phyloP scores from a whole-genome alignment of 2,797 vertebrate genomes.

The Oryzias sinensis region DNA sequence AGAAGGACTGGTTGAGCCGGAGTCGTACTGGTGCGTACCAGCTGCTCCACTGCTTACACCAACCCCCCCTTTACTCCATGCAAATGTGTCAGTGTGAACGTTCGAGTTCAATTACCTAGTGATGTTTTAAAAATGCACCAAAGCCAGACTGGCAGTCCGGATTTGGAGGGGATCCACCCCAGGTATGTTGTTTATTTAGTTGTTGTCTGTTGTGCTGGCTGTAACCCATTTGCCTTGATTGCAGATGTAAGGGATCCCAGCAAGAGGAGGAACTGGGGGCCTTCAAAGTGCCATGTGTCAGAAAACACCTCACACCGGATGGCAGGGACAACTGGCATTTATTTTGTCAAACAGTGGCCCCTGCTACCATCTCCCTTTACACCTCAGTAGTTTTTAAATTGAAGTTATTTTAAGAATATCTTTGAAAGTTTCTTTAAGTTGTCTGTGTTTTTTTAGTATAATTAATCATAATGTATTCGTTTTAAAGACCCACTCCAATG shows the following conservation, averaged over 20 bases:
- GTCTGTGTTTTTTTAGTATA: slow-evolving; percentile 32
- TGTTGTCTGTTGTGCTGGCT: slow-evolving; percentile 80
- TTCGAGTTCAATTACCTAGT: slow-evolving; percentile 82
- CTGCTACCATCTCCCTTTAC: slow-evolving; percentile 50
- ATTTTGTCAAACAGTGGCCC: slow-evolving; percentile 66
- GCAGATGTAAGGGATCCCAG: slow-evolving; percentile 77
- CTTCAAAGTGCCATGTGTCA: slow-evolving; percentile 80
- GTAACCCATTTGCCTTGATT: slow-evolving; percentile 80
- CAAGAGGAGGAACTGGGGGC: slow-evolving; percentile 60
- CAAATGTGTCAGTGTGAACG: slow-evolving; percentile 80
- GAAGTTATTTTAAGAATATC: slow-evolving; percentile 47
- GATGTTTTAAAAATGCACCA: slow-evolving; percentile 83
- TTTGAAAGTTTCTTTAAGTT: slow-evolving; percentile 40
- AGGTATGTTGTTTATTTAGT: slow-evolving; percentile 83
- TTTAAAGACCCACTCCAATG: not conserved
- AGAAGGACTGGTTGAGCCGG: slow-evolving; percentile 81
- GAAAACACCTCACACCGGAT: slow-evolving; percentile 72
- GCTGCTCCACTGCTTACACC: slow-evolving; percentile 79
- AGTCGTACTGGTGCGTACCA: slow-evolving; percentile 81
- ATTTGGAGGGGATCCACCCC: slow-evolving; percentile 80
- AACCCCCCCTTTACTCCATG: slow-evolving; percentile 70
- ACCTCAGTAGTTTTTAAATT: slow-evolving; percentile 32
- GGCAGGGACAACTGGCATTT: slow-evolving; percentile 72
- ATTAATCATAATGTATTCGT: slow-evolving; percentile 37
- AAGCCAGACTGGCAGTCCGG: slow-evolving; percentile 80